Conservation (phyloP, 1,140 invertebrate genomes). For the Brachionus asplanchnoidis region DNA sequence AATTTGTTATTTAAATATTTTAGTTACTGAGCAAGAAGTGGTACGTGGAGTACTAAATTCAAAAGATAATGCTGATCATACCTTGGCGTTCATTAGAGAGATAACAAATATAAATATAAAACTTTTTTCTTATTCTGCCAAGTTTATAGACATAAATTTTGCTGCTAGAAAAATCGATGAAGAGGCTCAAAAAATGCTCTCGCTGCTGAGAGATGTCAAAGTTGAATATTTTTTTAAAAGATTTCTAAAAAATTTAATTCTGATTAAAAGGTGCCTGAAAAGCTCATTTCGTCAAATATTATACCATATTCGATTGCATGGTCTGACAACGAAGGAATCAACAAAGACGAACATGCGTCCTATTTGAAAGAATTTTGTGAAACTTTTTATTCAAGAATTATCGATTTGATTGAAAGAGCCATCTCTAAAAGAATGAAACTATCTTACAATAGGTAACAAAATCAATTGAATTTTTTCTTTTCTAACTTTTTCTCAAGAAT, state of each 20-base stretch:
- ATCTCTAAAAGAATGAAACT: constrained; percentile 60
- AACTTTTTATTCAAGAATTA: constrained; percentile 74
- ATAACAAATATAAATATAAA: constrained; percentile 96
- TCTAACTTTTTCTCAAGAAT: constrained; percentile 42
- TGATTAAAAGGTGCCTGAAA: constrained; percentile 43
- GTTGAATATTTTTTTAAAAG: constrained; percentile 63
- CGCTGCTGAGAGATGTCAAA: constrained; percentile 78
- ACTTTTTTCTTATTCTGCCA: constrained; percentile 78
- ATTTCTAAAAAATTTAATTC: constrained; percentile 31
- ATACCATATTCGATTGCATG: constrained; percentile 87
- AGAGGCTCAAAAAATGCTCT: constrained; percentile 82
- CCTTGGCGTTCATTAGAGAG: constrained; percentile 82
- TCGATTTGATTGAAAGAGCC: constrained; percentile 63
- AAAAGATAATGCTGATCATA: constrained; percentile 86
- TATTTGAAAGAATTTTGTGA: constrained; percentile 89
- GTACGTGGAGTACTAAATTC: constrained; percentile 89
- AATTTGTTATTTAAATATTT: constrained; percentile 35
- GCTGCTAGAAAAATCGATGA: constrained; percentile 87
- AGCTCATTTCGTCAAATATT: constrained; percentile 6
- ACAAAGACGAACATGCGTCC: constrained; percentile 82
- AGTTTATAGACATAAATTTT: constrained; percentile 84
- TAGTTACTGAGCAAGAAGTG: constrained; percentile 91
- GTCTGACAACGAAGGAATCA: constrained; percentile 88
- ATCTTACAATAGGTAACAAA: constrained; percentile 46
- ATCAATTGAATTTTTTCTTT: not conserved